phyloP scores from a whole-genome alignment of 1,140 invertebrate species.

The Cydia fagiglandana region DNA sequence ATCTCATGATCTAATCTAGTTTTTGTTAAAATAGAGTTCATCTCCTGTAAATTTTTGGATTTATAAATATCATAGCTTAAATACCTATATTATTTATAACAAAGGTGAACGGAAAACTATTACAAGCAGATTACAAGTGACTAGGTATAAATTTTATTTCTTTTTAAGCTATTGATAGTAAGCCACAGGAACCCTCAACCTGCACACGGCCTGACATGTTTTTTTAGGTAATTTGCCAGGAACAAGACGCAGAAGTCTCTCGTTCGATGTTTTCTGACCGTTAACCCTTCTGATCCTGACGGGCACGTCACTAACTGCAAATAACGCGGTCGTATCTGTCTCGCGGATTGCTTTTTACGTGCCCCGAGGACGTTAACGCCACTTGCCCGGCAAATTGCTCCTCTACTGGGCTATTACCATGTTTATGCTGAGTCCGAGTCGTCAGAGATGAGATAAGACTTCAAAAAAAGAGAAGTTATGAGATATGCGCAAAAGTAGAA shows the following conservation, averaged over 20 bases:
- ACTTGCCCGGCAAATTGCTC: slow-evolving; percentile 37
- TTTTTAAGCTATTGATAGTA: too few relatives aligned
- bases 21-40: too few relatives aligned
- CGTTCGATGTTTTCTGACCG: slow-evolving; percentile 1
- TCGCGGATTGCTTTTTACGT: slow-evolving; percentile 39
- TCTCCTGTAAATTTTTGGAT: too few relatives aligned
- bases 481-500: slow-evolving; percentile 10
- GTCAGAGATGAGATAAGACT: not conserved
- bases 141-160: too few relatives aligned
- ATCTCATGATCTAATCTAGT: not conserved
- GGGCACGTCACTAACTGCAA: slow-evolving; percentile 21
- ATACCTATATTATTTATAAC: not conserved
- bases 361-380: slow-evolving; percentile 35
- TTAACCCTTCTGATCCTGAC: slow-evolving; percentile 11
- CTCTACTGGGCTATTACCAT: slow-evolving; percentile 35
- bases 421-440: slow-evolving; percentile 19
- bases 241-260: not conserved
- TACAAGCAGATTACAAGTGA: too few relatives aligned
- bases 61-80: too few relatives aligned
- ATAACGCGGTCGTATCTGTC: slow-evolving; percentile 38
- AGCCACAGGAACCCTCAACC: not conserved
- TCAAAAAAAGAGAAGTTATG: not conserved
- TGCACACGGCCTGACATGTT: not conserved
- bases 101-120: not conserved
- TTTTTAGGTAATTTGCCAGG: not conserved